Evolutionary conservation across 2,888 invertebrate genomes (phyloP).

Genomic region (Synergus umbraculus): DNA sequence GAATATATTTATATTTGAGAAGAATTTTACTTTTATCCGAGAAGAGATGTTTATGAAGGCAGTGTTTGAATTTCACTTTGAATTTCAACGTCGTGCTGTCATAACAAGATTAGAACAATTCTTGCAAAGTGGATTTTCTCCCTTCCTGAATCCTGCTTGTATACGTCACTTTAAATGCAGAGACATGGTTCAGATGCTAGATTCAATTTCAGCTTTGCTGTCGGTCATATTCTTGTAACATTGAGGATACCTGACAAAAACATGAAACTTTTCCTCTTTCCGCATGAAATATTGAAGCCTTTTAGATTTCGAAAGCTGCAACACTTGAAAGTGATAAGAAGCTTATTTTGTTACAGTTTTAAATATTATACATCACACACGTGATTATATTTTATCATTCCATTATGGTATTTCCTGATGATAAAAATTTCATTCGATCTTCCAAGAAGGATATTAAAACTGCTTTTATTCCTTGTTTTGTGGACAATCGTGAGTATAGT

Average conservation of each 20-base stretch:
- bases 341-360: neutral
- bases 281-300: slow-evolving; percentile 12
- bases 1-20: neutral
- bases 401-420: neutral
- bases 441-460: slow-evolving; percentile 4
- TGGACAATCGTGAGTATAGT: neutral
- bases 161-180: slow-evolving; percentile 33
- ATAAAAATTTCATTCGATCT: neutral
- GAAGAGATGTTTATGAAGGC: neutral
- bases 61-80: slow-evolving; percentile 6
- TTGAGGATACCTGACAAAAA: slow-evolving; percentile 10
- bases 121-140: slow-evolving; percentile 34
- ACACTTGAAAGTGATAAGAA: neutral
- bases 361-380: neutral
- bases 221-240: slow-evolving; percentile 38
- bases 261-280: slow-evolving; percentile 14
- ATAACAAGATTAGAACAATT: slow-evolving; percentile 37
- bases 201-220: slow-evolving; percentile 36
- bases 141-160: slow-evolving; percentile 32
- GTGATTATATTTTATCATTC: too few relatives aligned
- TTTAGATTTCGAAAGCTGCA: neutral
- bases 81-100: slow-evolving; percentile 26
- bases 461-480: slow-evolving; percentile 3
- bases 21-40: neutral
- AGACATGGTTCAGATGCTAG: slow-evolving; percentile 33